These are phyloP conservation scores for Rotaria macrura DNA, from an alignment of 2,888 invertebrate genomes.

Conservation along the genomic window DNA sequence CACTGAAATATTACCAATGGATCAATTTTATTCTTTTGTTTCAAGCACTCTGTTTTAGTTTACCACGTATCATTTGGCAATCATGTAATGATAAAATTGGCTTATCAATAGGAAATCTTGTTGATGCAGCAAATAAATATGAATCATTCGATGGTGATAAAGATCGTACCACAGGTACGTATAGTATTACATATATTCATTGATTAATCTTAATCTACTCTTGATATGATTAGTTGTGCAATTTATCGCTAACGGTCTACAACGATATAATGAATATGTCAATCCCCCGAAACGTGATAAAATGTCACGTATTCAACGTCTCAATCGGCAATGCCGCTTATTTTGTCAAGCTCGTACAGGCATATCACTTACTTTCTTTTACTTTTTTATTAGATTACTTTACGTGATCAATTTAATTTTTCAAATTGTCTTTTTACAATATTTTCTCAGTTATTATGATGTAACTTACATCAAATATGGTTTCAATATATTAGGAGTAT, in stretches of 20 bases:
- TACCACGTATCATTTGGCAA: conserved; percentile 32
- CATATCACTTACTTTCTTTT: neutral
- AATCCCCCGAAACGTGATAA: neutral
- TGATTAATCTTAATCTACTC: neutral
- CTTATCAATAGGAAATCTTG: conserved; percentile 25
- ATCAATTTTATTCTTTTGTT: conserved; percentile 31
- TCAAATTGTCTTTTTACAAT: neutral
- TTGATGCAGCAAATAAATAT: conserved; percentile 30
- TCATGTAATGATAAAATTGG: conserved; percentile 31
- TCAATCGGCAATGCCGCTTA: neutral
- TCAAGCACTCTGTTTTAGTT: conserved; percentile 27
- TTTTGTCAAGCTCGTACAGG: neutral
- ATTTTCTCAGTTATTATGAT: conserved; percentile 12
- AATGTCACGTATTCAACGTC: neutral
- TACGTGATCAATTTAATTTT: neutral
- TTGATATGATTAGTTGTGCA: neutral
- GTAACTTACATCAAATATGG: neutral
- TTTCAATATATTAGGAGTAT: neutral
- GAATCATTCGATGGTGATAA: conserved; percentile 24
- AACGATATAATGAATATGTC: neutral
- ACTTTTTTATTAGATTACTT: neutral
- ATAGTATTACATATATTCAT: neutral
- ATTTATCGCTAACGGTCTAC: neutral
- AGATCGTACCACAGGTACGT: conserved; percentile 26
- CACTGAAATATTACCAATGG: conserved; percentile 34